Evolutionary conservation across 2,797 vertebrate species (phyloP).

Genomic region (Catamblyrhynchus diadema): DNA sequence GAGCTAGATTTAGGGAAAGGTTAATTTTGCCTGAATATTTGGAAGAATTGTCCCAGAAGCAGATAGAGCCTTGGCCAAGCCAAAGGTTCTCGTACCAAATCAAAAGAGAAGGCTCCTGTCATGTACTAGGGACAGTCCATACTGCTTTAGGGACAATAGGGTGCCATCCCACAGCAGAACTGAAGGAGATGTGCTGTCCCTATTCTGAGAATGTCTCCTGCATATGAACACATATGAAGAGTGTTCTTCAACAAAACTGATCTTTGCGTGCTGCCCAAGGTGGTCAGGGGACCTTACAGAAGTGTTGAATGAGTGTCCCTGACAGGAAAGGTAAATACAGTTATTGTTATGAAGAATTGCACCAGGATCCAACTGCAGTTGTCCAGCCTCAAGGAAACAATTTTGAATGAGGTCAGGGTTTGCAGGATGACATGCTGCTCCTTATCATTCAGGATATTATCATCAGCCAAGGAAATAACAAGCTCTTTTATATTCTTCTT

Average conservation of each 20-base stretch:
- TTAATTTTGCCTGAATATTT: background rate
- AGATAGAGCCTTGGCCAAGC: background rate
- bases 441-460: background rate
- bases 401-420: background rate
- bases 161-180: background rate
- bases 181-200: background rate
- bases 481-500: background rate
- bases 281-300: background rate
- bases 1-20: background rate
- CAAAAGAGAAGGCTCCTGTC: background rate
- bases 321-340: background rate
- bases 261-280: background rate
- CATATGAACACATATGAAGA: background rate
- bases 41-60: background rate
- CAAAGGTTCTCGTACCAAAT: background rate
- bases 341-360: background rate
- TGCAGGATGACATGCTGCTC: background rate
- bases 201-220: background rate
- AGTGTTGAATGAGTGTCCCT: background rate
- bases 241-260: background rate
- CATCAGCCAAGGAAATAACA: background rate
- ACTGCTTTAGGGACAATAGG: background rate
- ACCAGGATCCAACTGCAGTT: background rate
- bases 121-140: background rate
- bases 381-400: background rate